Conservation (phyloP, 2,888 invertebrate genomes). For the Malthinus flaveolus region DNA sequence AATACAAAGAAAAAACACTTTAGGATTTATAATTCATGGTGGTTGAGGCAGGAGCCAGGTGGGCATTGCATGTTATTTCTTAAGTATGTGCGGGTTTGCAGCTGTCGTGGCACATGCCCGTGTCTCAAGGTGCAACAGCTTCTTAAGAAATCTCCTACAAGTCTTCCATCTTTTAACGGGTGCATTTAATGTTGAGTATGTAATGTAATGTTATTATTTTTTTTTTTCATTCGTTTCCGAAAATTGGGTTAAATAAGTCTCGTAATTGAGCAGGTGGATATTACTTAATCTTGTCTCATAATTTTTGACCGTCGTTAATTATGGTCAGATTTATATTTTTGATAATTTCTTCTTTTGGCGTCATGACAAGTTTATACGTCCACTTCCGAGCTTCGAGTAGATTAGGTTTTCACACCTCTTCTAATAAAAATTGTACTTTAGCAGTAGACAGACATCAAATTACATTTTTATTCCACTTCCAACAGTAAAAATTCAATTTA, state of each 20-base stretch:
- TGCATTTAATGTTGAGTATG: not conserved
- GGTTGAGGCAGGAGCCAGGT: conserved; percentile 44
- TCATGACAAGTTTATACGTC: too few relatives aligned
- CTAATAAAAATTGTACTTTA: too few relatives aligned
- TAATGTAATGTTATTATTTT: too few relatives aligned
- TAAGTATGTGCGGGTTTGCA: conserved; percentile 36
- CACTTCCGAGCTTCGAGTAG: too few relatives aligned
- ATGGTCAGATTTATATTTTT: not conserved
- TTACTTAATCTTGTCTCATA: not conserved
- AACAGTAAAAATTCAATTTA: too few relatives aligned
- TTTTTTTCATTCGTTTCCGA: conserved; percentile 10
- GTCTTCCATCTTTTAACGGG: conserved; percentile 23
- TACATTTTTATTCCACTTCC: too few relatives aligned
- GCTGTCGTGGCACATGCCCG: conserved; percentile 46
- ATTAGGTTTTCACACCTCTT: too few relatives aligned
- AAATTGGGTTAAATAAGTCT: conserved; percentile 21
- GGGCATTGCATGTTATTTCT: conserved; percentile 38
- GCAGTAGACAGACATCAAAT: too few relatives aligned
- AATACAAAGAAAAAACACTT: conserved; percentile 13
- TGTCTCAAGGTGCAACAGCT: conserved; percentile 36
- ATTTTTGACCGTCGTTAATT: not conserved
- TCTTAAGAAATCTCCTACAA: conserved; percentile 31
- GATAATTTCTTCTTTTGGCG: too few relatives aligned
- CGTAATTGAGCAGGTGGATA: conserved; percentile 18
- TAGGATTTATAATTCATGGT: conserved; percentile 38